Percentiles rank a stretch among this genome's conserved stretches.
Conservation (phyloP, 2,888 invertebrate species). For the Ypsolopha scabrella region DNA sequence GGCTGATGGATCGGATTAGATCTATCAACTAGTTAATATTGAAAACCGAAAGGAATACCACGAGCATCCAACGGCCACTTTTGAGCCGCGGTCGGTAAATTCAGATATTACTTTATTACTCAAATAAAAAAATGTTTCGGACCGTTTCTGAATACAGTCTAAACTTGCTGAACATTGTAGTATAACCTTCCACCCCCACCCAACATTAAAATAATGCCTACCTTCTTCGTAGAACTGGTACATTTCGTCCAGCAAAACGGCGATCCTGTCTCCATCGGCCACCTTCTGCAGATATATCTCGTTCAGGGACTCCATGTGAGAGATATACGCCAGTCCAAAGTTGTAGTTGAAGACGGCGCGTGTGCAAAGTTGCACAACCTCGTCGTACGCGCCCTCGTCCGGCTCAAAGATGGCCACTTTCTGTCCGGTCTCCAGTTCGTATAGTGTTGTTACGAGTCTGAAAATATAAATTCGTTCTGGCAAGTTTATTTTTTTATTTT, state of each 20-base stretch:
- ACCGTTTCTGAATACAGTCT: too few species aligned
- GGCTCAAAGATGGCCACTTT: constrained; percentile 63
- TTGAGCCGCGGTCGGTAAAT: too few species aligned
- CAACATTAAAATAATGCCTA: constrained; percentile 14
- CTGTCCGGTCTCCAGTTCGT: constrained; percentile 55
- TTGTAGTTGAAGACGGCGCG: constrained; percentile 72
- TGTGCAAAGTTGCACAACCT: constrained; percentile 68
- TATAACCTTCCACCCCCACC: too few species aligned
- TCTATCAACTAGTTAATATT: too few species aligned
- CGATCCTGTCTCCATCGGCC: constrained; percentile 55
- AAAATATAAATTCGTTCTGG: constrained; percentile 18
- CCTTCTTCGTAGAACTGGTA: constrained; percentile 67
- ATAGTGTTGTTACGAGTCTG: constrained; percentile 77
- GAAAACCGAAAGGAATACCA: too few species aligned
- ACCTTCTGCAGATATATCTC: constrained; percentile 74
- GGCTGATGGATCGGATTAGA: too few species aligned
- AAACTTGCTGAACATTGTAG: too few species aligned
- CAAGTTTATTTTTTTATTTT: too few species aligned
- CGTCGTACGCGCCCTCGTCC: constrained; percentile 64
- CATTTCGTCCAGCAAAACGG: constrained; percentile 68
- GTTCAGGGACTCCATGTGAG: constrained; percentile 68
- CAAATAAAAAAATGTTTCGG: too few species aligned
- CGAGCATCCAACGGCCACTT: too few species aligned
- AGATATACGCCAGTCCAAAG: constrained; percentile 69
- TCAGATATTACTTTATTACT: too few species aligned